These are phyloP conservation scores for Ornithoptera alexandrae DNA, from an alignment of 2,888 invertebrate species.

Conservation along the genomic window DNA sequence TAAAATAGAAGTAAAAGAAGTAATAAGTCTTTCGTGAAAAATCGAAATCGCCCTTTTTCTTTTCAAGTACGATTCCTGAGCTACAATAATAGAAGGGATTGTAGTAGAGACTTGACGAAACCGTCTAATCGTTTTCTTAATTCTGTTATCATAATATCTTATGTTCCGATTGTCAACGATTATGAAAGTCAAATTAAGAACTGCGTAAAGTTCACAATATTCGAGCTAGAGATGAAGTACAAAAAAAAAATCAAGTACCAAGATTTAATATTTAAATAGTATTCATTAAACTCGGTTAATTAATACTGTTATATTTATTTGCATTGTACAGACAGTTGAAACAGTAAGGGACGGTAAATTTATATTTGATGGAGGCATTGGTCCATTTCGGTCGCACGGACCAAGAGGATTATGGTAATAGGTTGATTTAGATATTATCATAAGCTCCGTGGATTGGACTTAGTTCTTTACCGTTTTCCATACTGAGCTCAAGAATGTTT, in stretches of 20 bases:
- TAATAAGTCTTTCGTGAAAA: too few species aligned
- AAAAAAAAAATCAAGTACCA: background rate
- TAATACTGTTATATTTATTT: constrained; percentile 6
- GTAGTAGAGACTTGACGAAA: too few species aligned
- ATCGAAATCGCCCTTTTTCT: too few species aligned
- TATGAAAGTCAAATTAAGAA: too few species aligned
- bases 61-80: too few species aligned
- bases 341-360: constrained; percentile 10
- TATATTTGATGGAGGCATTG: background rate
- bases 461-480: constrained; percentile 1
- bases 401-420: constrained; percentile 23
- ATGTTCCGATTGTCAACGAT: too few species aligned
- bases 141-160: too few species aligned
- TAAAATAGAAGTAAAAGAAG: too few species aligned
- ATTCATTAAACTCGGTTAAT: background rate
- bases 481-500: background rate
- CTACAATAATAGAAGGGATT: too few species aligned
- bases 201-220: too few species aligned
- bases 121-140: too few species aligned
- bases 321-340: constrained; percentile 9
- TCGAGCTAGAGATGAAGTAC: background rate
- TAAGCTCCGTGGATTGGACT: constrained; percentile 18
- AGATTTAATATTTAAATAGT: background rate
- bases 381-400: background rate
- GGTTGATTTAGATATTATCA: constrained; percentile 14